Conservation (phyloP, 2,113 vertebrate genomes). For the Globicephala melas region DNA sequence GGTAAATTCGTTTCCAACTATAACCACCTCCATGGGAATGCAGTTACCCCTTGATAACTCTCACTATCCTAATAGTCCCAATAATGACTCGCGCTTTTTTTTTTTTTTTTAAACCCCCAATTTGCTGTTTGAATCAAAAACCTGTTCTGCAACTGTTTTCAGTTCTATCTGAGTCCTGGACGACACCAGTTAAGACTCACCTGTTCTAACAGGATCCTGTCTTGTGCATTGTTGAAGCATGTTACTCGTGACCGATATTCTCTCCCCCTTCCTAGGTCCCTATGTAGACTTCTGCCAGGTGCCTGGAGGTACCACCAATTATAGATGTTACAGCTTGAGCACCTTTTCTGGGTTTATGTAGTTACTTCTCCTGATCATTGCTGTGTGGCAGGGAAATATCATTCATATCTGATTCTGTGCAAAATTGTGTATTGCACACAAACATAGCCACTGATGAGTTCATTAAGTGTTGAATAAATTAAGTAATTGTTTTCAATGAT, state of each 20-base stretch:
- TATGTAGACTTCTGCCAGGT: neutral
- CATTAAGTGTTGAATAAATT: neutral
- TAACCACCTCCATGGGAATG: neutral
- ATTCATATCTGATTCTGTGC: neutral
- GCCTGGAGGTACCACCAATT: neutral
- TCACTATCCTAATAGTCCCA: neutral
- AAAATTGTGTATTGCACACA: neutral
- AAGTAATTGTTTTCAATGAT: neutral
- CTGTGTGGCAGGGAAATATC: neutral
- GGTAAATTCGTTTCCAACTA: neutral
- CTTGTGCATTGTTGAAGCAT: neutral
- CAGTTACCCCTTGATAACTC: neutral
- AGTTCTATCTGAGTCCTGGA: neutral
- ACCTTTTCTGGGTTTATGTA: neutral
- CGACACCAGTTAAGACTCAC: fast-evolving
- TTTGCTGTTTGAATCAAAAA: neutral
- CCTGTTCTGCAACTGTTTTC: neutral
- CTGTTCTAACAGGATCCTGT: neutral
- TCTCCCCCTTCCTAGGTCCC: neutral
- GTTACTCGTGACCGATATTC: neutral
- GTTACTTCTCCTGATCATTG: neutral
- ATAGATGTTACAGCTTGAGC: neutral
- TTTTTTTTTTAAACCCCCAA: neutral
- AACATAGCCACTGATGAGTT: neutral
- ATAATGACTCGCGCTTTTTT: neutral